These are phyloP conservation scores for Amphibalanus amphitrite DNA, from an alignment of 1,140 invertebrate genomes.

Conservation along the genomic window DNA sequence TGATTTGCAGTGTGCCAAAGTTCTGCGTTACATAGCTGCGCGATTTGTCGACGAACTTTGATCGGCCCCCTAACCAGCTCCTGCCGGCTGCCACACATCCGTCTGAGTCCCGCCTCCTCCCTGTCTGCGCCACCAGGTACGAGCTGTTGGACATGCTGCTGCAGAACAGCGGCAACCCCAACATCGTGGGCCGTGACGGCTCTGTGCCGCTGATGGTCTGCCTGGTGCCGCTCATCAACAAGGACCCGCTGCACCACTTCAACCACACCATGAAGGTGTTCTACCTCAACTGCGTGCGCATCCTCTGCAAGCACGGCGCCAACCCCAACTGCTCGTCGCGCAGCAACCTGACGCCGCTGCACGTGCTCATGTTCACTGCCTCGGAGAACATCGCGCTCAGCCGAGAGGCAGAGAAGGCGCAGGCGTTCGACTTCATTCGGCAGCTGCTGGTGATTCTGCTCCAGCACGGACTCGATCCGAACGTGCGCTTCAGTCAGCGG, in stretches of 20 bases:
- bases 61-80: neutral
- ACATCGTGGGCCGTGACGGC: constrained; percentile 48
- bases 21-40: no score
- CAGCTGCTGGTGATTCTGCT: constrained; percentile 46
- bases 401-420: constrained; percentile 36
- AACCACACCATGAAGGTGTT: constrained; percentile 57
- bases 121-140: constrained; percentile 25
- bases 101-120: neutral
- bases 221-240: constrained; percentile 51
- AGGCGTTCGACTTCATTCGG: constrained; percentile 28
- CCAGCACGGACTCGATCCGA: constrained; percentile 44
- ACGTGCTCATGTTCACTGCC: constrained; percentile 51
- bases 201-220: constrained; percentile 54
- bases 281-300: constrained; percentile 51
- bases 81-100: neutral
- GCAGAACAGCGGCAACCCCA: constrained; percentile 44
- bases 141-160: constrained; percentile 50
- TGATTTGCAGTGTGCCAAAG: no score
- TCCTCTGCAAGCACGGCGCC: constrained; percentile 46
- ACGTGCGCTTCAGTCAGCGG: constrained; percentile 28
- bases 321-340: constrained; percentile 52
- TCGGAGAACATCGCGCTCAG: constrained; percentile 52
- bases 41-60: no score
- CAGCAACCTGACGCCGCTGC: constrained; percentile 47
- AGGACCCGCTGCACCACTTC: constrained; percentile 51